These are phyloP conservation scores for Leuciscus idus DNA, from an alignment of 2,113 vertebrate species.

Conservation along the genomic window DNA sequence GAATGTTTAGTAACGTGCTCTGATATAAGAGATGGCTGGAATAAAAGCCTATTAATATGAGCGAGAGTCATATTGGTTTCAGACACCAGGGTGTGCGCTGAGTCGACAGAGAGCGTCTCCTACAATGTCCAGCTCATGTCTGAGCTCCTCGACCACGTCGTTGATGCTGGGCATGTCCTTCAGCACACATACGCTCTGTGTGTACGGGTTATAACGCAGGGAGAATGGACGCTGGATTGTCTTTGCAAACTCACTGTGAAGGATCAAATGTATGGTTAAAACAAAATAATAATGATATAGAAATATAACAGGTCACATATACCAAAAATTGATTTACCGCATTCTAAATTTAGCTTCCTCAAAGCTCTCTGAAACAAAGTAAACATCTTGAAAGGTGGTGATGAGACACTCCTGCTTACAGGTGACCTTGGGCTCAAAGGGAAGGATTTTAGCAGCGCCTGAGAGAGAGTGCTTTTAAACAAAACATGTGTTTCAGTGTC, in stretches of 20 bases:
- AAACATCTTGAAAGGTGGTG: constrained; percentile 87
- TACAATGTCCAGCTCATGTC: constrained; percentile 89
- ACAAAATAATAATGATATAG: not conserved
- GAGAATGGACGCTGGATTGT: constrained; percentile 94
- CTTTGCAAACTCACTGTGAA: constrained; percentile 93
- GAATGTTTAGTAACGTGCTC: constrained; percentile 19
- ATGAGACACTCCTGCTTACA: constrained; percentile 87
- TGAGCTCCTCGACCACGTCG: constrained; percentile 86
- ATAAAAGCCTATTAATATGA: constrained; percentile 19
- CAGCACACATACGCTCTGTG: constrained; percentile 89
- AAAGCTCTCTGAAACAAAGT: constrained; percentile 88
- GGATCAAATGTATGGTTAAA: not conserved
- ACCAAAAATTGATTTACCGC: constrained; percentile 72
- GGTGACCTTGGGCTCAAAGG: constrained; percentile 84
- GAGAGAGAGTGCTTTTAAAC: constrained; percentile 80
- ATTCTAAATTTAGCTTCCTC: constrained; percentile 89
- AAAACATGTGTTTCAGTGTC: not conserved
- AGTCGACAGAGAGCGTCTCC: constrained; percentile 88
- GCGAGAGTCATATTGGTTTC: constrained; percentile 55
- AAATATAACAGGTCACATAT: not conserved
- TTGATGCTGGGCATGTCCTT: constrained; percentile 90
- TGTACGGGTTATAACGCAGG: constrained; percentile 94
- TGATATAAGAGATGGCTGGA: not conserved
- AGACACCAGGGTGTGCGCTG: constrained; percentile 84
- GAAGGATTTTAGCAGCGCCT: constrained; percentile 78